phyloP scores from a whole-genome alignment of 1,140 invertebrate genomes.

The Bombus vancouverensis region DNA sequence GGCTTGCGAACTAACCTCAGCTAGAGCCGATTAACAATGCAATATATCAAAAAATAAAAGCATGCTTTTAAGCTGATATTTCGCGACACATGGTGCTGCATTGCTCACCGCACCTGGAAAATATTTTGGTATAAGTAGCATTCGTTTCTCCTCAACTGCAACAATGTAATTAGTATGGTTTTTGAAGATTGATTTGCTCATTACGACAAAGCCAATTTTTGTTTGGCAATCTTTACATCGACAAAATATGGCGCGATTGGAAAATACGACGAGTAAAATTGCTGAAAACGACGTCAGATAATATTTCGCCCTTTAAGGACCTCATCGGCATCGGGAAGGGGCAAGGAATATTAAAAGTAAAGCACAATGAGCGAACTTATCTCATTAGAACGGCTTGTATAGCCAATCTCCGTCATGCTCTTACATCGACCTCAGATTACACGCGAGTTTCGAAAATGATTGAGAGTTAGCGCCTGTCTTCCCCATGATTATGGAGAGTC shows the following conservation, averaged over 20 bases:
- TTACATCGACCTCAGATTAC: slow-evolving; percentile 60
- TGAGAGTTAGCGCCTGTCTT: slow-evolving; percentile 62
- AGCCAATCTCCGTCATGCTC: slow-evolving; percentile 68
- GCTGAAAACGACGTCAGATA: slow-evolving; percentile 64
- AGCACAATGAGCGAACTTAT: slow-evolving; percentile 73
- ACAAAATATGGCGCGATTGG: slow-evolving; percentile 9
- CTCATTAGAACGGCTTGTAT: slow-evolving; percentile 75
- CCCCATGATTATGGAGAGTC: slow-evolving; percentile 46
- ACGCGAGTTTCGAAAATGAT: slow-evolving; percentile 68
- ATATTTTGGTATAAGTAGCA: slow-evolving; percentile 57
- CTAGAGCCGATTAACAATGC: slow-evolving; percentile 72
- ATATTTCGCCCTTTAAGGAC: slow-evolving; percentile 69
- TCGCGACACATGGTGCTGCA: slow-evolving; percentile 68
- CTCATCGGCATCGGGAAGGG: slow-evolving; percentile 39
- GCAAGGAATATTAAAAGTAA: slow-evolving; percentile 74
- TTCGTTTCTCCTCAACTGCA: slow-evolving; percentile 50
- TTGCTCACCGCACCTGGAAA: slow-evolving; percentile 42
- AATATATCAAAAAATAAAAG: slow-evolving; percentile 79
- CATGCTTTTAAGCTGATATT: slow-evolving; percentile 76
- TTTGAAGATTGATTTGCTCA: slow-evolving; percentile 35
- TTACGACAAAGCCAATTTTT: neutral
- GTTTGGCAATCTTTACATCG: neutral
- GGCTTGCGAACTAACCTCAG: slow-evolving; percentile 51
- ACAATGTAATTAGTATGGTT: slow-evolving; percentile 46
- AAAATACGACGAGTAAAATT: slow-evolving; percentile 62